phyloP scores from a whole-genome alignment of 2,888 invertebrate species.

The Drosophila prostipennis region DNA sequence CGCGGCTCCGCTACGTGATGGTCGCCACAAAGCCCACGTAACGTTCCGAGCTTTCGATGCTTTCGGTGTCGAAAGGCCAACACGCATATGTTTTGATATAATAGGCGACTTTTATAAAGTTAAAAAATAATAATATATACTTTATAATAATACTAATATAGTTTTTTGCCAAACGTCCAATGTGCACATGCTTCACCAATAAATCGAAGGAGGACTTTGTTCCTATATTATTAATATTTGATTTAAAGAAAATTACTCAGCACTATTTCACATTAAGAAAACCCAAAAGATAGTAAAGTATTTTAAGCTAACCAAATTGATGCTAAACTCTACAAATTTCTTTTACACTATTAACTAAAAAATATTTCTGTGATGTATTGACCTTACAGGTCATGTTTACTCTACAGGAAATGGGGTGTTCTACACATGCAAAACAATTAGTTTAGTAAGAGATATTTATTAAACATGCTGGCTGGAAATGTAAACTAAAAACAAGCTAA shows the following conservation, averaged over 20 bases:
- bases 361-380: no score
- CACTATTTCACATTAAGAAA: no score
- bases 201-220: not conserved
- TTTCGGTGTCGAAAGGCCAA: not conserved
- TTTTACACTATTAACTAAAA: no score
- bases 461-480: not conserved
- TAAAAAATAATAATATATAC: not conserved
- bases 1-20: not conserved
- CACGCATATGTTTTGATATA: constrained; percentile 4
- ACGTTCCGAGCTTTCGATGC: not conserved
- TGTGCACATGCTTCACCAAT: constrained; percentile 3
- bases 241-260: no score
- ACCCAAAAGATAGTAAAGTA: no score
- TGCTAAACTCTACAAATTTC: no score
- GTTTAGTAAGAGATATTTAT: not conserved
- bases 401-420: no score
- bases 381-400: no score
- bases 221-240: no score
- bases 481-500: no score
- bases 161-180: not conserved
- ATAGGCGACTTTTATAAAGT: not conserved
- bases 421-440: not conserved
- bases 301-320: no score
- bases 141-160: no score
- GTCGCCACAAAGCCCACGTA: not conserved